Percentiles rank a stretch among this genome's conserved stretches.
Conservation (phyloP, 2,888 invertebrate species). For the Limulus polyphemus region DNA sequence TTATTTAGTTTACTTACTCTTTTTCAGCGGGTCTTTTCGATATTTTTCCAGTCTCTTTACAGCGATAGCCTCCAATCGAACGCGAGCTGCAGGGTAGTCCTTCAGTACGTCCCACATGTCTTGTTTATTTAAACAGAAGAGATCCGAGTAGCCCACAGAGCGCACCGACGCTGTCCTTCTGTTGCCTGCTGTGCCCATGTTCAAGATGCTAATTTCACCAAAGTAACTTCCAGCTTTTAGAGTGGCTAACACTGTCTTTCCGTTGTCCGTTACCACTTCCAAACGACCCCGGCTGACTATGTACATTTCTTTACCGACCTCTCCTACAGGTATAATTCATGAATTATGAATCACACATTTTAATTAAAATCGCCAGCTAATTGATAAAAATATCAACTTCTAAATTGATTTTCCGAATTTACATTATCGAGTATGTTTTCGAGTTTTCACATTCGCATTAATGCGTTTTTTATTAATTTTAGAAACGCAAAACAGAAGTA, state of each 20-base stretch:
- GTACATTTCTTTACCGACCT: constrained; percentile 99
- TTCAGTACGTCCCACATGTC: constrained; percentile 99
- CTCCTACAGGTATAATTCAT: constrained; percentile 50
- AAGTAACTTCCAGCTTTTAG: constrained; percentile 98
- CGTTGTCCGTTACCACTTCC: constrained; percentile 89
- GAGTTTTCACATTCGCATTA: no score
- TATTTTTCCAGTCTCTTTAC: constrained; percentile 95
- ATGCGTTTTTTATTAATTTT: no score
- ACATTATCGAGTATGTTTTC: no score
- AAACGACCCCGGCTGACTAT: constrained; percentile 93
- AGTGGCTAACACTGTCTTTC: constrained; percentile 89
- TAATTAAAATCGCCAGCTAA: not conserved
- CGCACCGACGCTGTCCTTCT: constrained; percentile 94
- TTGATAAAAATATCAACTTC: not conserved
- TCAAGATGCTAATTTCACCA: constrained; percentile 98
- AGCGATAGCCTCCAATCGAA: constrained; percentile 85
- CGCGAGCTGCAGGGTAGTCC: constrained; percentile 50
- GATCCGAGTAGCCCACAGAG: constrained; percentile 96
- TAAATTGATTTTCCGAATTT: no score
- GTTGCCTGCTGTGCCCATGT: constrained; percentile 99
- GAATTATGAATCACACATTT: not conserved
- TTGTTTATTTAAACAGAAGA: constrained; percentile 92
- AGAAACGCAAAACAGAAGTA: no score
- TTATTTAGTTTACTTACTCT: constrained; percentile 49
- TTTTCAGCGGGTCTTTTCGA: constrained; percentile 82